Conservation (phyloP, 2,113 vertebrate species). For the Microcebus ravelobensis region DNA sequence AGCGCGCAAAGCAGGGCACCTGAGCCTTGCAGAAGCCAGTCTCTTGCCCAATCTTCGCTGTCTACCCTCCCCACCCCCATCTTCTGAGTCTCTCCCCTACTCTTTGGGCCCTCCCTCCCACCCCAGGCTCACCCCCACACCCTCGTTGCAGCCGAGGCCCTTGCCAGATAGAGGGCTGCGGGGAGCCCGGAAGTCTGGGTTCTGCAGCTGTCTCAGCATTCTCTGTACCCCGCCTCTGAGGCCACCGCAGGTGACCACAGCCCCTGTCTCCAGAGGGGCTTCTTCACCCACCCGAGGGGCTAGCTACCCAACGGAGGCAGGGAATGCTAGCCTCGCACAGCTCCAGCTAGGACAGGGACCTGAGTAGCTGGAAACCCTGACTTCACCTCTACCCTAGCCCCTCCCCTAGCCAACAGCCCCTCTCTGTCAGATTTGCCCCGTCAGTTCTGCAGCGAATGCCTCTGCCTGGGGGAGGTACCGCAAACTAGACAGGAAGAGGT, state of each 20-base stretch:
- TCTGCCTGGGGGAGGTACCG: not conserved
- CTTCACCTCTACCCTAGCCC: not conserved
- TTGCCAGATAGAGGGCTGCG: not conserved
- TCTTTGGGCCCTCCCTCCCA: not conserved
- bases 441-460: not conserved
- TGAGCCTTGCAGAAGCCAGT: not conserved
- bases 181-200: slow-evolving; percentile 55
- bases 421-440: not conserved
- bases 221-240: not conserved
- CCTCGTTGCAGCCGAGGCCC: not conserved
- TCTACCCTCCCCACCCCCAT: not conserved
- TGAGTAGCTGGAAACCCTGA: not conserved
- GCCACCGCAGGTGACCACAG: not conserved
- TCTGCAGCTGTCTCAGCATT: not conserved
- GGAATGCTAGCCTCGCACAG: not conserved
- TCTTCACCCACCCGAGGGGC: not conserved
- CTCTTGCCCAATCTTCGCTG: not conserved
- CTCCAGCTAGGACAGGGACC: not conserved
- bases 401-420: not conserved
- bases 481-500: slow-evolving; percentile 47
- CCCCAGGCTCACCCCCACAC: not conserved
- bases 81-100: not conserved
- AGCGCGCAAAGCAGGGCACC: not conserved
- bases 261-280: not conserved
- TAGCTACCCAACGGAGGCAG: not conserved